Evolutionary conservation across 2,888 invertebrate species (phyloP).

Genomic region (Lasioglossum calceatum): DNA sequence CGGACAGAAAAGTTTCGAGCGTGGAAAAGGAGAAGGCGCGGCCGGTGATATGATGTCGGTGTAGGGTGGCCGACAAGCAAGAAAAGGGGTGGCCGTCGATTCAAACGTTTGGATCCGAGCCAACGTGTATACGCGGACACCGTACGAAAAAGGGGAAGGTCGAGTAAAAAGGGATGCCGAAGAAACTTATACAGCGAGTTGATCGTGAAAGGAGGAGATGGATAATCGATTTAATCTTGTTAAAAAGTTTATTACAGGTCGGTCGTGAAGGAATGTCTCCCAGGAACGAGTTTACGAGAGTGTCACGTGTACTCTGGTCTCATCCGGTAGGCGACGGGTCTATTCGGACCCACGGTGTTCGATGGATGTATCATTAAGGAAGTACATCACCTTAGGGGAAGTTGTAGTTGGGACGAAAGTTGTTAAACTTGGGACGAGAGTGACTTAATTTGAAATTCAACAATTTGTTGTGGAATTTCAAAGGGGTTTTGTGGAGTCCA

Average conservation of each 20-base stretch:
- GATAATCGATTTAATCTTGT: slow-evolving; percentile 12
- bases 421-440: not conserved
- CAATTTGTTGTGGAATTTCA: not conserved
- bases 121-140: slow-evolving; percentile 42
- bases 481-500: not conserved
- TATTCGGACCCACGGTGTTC: not conserved
- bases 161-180: slow-evolving; percentile 2
- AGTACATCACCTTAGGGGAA: not conserved
- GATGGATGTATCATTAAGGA: not conserved
- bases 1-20: slow-evolving; percentile 38
- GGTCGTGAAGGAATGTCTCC: not conserved
- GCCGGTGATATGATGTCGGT: slow-evolving; percentile 51
- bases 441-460: no score
- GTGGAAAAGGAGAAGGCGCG: slow-evolving; percentile 26
- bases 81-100: slow-evolving; percentile 26
- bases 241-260: not conserved
- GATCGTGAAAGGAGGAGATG: slow-evolving; percentile 14
- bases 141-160: slow-evolving; percentile 26
- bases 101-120: slow-evolving; percentile 56
- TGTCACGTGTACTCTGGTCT: not conserved
- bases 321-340: not conserved
- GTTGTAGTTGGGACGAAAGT: not conserved
- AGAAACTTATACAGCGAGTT: not conserved
- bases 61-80: not conserved
- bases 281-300: not conserved